Base-by-base conservation (phyloP, 1,140 invertebrate genomes). In the Drosophila auraria region DNA sequence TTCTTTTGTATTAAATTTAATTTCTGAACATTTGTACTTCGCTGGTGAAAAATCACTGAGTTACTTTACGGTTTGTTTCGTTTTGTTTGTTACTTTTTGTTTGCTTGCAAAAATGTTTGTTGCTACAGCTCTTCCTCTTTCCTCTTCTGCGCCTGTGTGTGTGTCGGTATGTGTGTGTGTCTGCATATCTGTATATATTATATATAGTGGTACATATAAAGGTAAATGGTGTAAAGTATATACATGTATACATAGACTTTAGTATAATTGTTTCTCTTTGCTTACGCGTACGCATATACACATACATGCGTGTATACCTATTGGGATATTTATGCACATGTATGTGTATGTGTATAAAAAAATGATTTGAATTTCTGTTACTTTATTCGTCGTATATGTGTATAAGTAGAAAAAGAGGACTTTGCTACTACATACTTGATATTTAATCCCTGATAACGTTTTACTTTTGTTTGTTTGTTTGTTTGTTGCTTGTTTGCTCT, bases 41-140 rank as follows among this genome's bases (percentile, higher is more conserved):
- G 83, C 82, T 82, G 89, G 89, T 91, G 84, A 71, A 91, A 87
- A 91, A 91, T 91, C 89, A 91, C 89, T 91, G 89, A 91, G 89
- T 90, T 91, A 80, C 77, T 91, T 91, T 82, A 73, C 80, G 76
- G 80, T 73, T 83, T 90, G 56, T 58, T 58, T 58, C 36, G 33
- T 38, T 56, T 56, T 38, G 36, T 78, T 75, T 72, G 73, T 78
- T 51, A 51, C 71, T 64, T 44, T 50, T 36, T 36, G 33, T 36
- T 57, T 47, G 20, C 20, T 77, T 78, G 53, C 58, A 57, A 53
- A 58, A 54, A 30, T 44, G 20, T 58, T 36, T 57, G 33, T 44
- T n/a, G n/a, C n/a, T n/a, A n/a, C n/a, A n/a, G n/a, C n/a, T n/a
- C n/a, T n/a, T n/a, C n/a, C n/a, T n/a, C n/a, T n/a, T n/a, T 74